A percentile compares a stretch with the other conserved stretches of the same genome.
These are phyloP conservation scores for Falco berigora DNA, from an alignment of 2,797 vertebrate genomes.

Conservation along the genomic window DNA sequence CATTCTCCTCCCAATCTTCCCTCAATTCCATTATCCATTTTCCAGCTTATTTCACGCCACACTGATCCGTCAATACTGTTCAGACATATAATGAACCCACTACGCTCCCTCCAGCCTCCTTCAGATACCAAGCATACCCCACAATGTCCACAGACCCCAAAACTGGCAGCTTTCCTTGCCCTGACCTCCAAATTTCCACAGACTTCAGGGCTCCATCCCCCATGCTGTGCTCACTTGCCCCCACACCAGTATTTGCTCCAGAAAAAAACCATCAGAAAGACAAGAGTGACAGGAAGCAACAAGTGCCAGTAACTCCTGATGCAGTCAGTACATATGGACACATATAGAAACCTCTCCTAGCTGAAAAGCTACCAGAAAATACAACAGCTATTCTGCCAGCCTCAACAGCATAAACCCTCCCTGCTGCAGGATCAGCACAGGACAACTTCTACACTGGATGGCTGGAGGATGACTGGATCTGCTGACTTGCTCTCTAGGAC, in stretches of 20 bases:
- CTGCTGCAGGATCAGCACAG: not conserved
- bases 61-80: not conserved
- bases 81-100: not conserved
- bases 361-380: not conserved
- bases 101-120: not conserved
- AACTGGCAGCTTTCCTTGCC: not conserved
- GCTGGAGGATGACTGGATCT: not conserved
- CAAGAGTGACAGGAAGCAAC: not conserved
- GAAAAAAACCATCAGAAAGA: not conserved
- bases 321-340: not conserved
- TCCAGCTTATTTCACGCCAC: not conserved
- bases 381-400: not conserved
- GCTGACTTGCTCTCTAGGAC: not conserved
- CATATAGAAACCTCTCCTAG: not conserved
- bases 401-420: not conserved
- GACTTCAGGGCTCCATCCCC: not conserved
- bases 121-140: not conserved
- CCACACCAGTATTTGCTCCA: not conserved
- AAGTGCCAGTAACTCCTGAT: not conserved
- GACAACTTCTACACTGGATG: not conserved
- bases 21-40: not conserved
- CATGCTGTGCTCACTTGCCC: not conserved
- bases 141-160: accelerated
- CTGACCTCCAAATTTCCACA: not conserved
- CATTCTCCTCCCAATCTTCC: not conserved